Base-by-base conservation (phyloP, 2,888 invertebrate genomes). In the Metopia argyrocephala region DNA sequence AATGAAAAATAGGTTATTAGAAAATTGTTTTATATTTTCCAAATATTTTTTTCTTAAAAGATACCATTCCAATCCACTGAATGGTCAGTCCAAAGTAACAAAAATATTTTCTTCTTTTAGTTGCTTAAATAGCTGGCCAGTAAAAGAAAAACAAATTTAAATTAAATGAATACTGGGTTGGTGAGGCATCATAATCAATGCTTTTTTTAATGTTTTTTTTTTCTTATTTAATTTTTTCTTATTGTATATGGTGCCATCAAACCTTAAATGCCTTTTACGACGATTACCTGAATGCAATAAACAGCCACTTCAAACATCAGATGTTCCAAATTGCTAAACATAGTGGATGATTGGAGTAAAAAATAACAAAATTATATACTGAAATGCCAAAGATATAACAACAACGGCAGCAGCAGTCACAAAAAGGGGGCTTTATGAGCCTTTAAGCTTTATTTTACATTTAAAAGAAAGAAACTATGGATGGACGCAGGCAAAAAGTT, bases 111-210 rank as follows among this genome's bases (percentile, higher is more conserved):
- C n/a, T n/a, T n/a, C n/a, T n/a, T n/a, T n/a, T n/a, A n/a, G n/a
- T 52, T 52, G 50, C 9, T 5, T 1, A 5, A 61, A 62, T 46
- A 48, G 6, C n/a, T 7, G n/a, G 18, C 15, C 50, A 59, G 27
- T 50, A 59, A 59, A 70, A 61, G 50, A 70, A n/a, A n/a, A 38
- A 38, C 38, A 54, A 70, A 70, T 70, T 70, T 61, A 61, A 76
- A 69, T 76, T 62, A 69, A 64, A 69, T 64, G 66, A 76, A 68
- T 70, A n/a, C n/a, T n/a, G 3, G 2, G 74, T 27, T 69, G 59
- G 18, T 52, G 65, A 66, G 54, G 69, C 78, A 81, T 78, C 82
- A 80, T 81, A 83, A 84, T 83, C 79, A 79, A 79, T 66, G 83
- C 78, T 83, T 81, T 57, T 76, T 81, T 81, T 78, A 68, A 81